Evolutionary conservation across 2,888 invertebrate genomes (phyloP).

Genomic region (Xestia ashworthii): DNA sequence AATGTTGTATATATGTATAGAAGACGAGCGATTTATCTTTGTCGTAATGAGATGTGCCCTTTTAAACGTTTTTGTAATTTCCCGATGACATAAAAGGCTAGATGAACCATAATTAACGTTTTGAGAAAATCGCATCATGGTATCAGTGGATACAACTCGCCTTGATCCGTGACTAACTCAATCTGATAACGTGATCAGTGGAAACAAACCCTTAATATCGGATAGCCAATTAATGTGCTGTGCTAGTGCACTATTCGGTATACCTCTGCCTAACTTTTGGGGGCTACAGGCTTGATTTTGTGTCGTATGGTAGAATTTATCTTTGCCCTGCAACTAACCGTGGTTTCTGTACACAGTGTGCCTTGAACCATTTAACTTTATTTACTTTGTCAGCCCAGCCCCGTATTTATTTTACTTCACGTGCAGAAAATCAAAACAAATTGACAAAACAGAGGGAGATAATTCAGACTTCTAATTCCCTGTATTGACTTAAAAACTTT

Average conservation of each 20-base stretch:
- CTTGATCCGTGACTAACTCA: no score
- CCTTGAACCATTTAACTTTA: slow-evolving; percentile 19
- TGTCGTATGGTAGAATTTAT: neutral
- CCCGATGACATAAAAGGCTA: slow-evolving; percentile 8
- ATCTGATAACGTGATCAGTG: no score
- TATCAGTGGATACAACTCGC: no score
- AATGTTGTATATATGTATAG: neutral
- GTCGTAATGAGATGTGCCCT: neutral
- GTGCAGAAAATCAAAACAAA: slow-evolving; percentile 10
- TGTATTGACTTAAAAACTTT: slow-evolving; percentile 19
- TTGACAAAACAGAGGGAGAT: neutral
- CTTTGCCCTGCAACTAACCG: neutral
- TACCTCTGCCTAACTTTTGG: no score
- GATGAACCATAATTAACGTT: neutral
- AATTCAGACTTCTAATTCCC: neutral
- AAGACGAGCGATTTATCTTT: slow-evolving; percentile 11
- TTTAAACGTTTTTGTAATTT: neutral
- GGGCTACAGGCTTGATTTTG: no score
- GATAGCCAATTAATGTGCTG: no score
- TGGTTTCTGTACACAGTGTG: neutral
- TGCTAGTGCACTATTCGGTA: no score
- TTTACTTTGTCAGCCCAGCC: slow-evolving; percentile 4
- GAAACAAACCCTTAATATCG: no score
- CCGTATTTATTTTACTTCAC: neutral
- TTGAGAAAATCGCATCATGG: no score